Evolutionary conservation across 2,113 vertebrate species (phyloP), one percentile per base, ranked within the genome.

Genomic region (Siphamia tubifer): DNA sequence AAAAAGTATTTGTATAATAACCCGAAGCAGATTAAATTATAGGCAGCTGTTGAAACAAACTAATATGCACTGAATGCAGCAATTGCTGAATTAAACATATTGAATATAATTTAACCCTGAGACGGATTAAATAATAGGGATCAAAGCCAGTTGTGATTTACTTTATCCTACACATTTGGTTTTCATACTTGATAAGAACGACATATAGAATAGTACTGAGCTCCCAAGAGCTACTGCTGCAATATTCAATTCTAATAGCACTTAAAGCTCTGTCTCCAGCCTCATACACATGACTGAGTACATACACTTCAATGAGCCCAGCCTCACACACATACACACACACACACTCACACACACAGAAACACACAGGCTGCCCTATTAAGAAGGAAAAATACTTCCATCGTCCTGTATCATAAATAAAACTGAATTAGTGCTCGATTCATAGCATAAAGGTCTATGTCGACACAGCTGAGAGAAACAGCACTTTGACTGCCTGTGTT

Each of bases 221-320:
- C 79, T 69, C 71, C 81, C 15, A 16, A 77, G 64, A 87, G 86
- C 71, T 67, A 83, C 77, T 62, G 68, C 79, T 71, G 67, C 81
- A 87, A 86, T 85, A 85, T 83, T 74, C 58, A 56, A 40, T 35
- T 71, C 84, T 87, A 87, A 87, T 87, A 73, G 81, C 79, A 79
- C 67, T 82, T 67, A 64, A 10, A 63, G 52, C 73, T 71, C 51
- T 45, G 71, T 74, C 87, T 53, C 25, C 49, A 65, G 79, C 61
- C 76, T 40, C 17, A 31, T 53, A 65, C 58, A 56, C 69, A 55
- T 13, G 32, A 72, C 54, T 25, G 49, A 58, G 57, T 51, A 40
- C 52, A 72, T 32, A n/a, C 48, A n/a, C 68, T 34, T 38, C 12
- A 38, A 66, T 20, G 34, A 44, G 55, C 25, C 48, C 23, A 32